phyloP scores from a whole-genome alignment of 2,113 vertebrate genomes.

The Triplophysa tibetana region DNA sequence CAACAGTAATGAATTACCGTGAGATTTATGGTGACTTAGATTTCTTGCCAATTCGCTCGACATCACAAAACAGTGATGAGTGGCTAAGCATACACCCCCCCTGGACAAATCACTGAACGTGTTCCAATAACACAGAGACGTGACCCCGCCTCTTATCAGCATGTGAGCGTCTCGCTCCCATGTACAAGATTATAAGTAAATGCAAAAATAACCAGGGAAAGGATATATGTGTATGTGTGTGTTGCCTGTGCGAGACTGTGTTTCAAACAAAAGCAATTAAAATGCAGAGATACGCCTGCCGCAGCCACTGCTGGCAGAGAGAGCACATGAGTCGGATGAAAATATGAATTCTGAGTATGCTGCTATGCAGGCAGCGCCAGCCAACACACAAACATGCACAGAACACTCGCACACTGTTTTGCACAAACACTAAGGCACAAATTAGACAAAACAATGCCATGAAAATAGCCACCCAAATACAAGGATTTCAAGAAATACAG shows the following conservation, averaged over 20 bases:
- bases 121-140: not conserved
- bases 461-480: slow-evolving; percentile 1
- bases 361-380: slow-evolving; percentile 44
- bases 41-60: not conserved
- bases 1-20: not conserved
- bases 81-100: not conserved
- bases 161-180: not conserved
- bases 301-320: slow-evolving; percentile 52
- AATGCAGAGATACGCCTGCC: slow-evolving; percentile 67
- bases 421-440: not conserved
- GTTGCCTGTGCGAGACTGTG: slow-evolving; percentile 51
- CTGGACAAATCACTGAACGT: not conserved
- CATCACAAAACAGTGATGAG: not conserved
- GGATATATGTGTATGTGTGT: slow-evolving; percentile 5
- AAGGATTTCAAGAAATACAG: not conserved
- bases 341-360: slow-evolving; percentile 55
- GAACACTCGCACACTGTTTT: slow-evolving; percentile 21
- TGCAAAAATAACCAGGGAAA: not conserved
- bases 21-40: not conserved
- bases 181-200: not conserved
- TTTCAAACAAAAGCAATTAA: slow-evolving; percentile 73
- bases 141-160: not conserved
- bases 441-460: not conserved
- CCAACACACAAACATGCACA: slow-evolving; percentile 34
- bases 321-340: slow-evolving; percentile 39